Evolutionary conservation across 2,888 invertebrate species (phyloP).

Genomic region (Pilophorus perplexus): DNA sequence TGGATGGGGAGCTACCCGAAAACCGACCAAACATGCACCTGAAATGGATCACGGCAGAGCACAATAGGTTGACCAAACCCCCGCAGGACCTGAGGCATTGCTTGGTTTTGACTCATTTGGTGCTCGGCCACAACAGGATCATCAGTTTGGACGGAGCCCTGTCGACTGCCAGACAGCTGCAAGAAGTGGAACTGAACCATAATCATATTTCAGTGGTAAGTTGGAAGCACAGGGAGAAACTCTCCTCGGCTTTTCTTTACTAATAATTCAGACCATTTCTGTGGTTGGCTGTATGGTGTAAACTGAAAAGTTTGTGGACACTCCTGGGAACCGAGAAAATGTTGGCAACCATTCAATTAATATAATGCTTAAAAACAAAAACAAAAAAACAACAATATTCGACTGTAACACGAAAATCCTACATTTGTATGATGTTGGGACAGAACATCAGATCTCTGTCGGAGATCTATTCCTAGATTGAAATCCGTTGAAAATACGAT

Average conservation of each 20-base stretch:
- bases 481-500: too few relatives aligned
- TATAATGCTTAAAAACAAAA: too few relatives aligned
- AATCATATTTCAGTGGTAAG: slow-evolving; percentile 72
- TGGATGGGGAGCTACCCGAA: slow-evolving; percentile 74
- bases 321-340: too few relatives aligned
- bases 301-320: too few relatives aligned
- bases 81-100: slow-evolving; percentile 70
- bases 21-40: slow-evolving; percentile 62
- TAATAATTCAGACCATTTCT: neutral
- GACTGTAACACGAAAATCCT: neutral
- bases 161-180: slow-evolving; percentile 65
- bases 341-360: too few relatives aligned
- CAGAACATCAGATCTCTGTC: too few relatives aligned
- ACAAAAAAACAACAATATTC: neutral
- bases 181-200: slow-evolving; percentile 66
- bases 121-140: slow-evolving; percentile 70
- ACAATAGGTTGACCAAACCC: slow-evolving; percentile 68
- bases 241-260: neutral
- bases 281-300: too few relatives aligned
- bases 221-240: slow-evolving; percentile 45
- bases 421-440: neutral
- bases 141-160: slow-evolving; percentile 69
- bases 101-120: slow-evolving; percentile 67
- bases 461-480: too few relatives aligned
- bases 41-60: slow-evolving; percentile 68